Percentiles rank a stretch among this genome's conserved stretches.
Conservation (phyloP, 2,888 invertebrate genomes). For the Hedychridium roseum region DNA sequence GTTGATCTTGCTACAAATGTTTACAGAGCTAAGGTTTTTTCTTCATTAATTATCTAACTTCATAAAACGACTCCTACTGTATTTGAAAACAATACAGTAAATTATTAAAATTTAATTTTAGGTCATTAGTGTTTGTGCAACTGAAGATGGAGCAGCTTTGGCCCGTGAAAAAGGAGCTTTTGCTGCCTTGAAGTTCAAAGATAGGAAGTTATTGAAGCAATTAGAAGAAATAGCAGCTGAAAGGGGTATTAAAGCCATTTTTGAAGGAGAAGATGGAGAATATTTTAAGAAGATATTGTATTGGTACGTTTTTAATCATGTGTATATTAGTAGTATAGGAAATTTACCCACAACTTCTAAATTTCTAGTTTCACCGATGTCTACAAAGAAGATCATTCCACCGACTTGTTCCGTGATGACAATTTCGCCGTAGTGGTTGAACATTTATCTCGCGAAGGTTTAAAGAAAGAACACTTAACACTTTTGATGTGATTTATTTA, state of each 20-base stretch:
- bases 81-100: background rate
- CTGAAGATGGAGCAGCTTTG: conserved; percentile 69
- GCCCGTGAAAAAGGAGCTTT: conserved; percentile 72
- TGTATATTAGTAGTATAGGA: background rate
- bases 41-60: background rate
- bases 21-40: conserved; percentile 68
- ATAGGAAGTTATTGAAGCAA: conserved; percentile 66
- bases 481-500: no score
- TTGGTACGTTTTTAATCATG: conserved; percentile 64
- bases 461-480: background rate
- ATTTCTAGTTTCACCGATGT: conserved; percentile 52
- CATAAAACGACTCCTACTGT: no score
- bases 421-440: conserved; percentile 54
- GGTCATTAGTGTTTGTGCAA: conserved; percentile 76
- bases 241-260: conserved; percentile 70
- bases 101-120: conserved; percentile 43
- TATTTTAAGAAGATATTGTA: conserved; percentile 68
- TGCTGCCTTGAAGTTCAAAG: conserved; percentile 69
- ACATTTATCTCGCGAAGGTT: conserved; percentile 56
- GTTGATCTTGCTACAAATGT: conserved; percentile 75
- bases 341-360: no score
- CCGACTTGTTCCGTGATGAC: conserved; percentile 50
- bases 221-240: conserved; percentile 69
- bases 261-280: conserved; percentile 73
- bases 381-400: conserved; percentile 50